A percentile compares a stretch with the other conserved stretches of the same genome.
phyloP scores from a whole-genome alignment of 2,797 vertebrate genomes.

The Orientallactaga sibirica region DNA sequence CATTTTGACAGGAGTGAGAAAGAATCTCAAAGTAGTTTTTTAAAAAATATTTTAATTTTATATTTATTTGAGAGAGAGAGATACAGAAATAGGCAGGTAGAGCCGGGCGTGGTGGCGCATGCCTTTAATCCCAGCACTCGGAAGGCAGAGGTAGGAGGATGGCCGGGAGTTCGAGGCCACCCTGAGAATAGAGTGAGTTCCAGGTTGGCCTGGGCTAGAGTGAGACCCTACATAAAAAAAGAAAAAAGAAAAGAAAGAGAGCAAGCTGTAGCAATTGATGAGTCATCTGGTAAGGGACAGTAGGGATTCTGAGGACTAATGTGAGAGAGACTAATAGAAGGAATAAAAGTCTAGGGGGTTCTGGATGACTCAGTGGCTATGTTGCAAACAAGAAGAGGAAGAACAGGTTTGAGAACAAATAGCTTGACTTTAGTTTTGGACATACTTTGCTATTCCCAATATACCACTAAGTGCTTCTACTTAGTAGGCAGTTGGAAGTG shows the following conservation, averaged over 20 bases:
- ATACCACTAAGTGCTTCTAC: neutral
- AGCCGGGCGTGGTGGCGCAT: no score
- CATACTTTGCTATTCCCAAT: neutral
- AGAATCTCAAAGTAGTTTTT: no score
- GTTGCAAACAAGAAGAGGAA: neutral
- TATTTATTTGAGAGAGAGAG: no score
- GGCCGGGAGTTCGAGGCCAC: no score
- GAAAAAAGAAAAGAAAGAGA: neutral
- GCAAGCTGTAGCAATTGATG: neutral
- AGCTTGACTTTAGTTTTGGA: neutral
- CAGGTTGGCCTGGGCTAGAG: no score
- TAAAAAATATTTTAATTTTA: no score
- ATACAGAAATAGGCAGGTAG: no score
- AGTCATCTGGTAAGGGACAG: neutral
- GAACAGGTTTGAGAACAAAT: slow-evolving; percentile 28
- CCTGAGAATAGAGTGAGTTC: no score
- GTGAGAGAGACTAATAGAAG: neutral
- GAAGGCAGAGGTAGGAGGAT: no score
- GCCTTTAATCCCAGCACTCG: no score
- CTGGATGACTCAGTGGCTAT: slow-evolving; percentile 7
- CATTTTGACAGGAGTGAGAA: no score
- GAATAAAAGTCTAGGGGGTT: neutral
- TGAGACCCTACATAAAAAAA: no score
- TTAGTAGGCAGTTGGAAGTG: neutral
- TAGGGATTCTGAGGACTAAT: neutral